Evolutionary conservation across 2,113 vertebrate species (phyloP).

Genomic region (Nycticebus coucang): DNA sequence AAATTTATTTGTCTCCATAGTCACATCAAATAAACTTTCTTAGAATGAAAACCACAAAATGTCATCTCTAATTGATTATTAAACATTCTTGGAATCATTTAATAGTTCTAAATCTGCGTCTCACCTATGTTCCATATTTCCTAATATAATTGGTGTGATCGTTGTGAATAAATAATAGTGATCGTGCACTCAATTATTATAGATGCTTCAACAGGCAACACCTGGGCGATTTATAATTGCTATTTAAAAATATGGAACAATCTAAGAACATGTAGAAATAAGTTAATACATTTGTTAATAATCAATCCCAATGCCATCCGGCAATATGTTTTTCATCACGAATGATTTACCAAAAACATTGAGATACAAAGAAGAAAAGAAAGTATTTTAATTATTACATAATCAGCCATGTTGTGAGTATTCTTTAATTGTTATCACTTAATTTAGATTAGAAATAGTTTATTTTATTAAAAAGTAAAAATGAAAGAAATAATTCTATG

Average conservation of each 20-base stretch:
- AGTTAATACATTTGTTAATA: background rate
- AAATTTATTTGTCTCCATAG: slow-evolving; percentile 81
- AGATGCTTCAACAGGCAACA: background rate
- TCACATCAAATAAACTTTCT: slow-evolving; percentile 76
- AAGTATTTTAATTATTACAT: background rate
- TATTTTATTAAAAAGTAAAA: background rate
- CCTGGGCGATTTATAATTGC: background rate
- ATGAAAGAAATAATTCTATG: background rate
- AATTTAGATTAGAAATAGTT: background rate
- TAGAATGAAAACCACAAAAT: slow-evolving; percentile 74
- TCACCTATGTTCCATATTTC: background rate
- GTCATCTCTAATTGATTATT: slow-evolving; percentile 77
- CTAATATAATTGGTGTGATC: background rate
- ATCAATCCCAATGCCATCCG: background rate
- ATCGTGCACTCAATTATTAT: background rate
- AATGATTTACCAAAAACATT: background rate
- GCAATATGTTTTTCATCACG: background rate
- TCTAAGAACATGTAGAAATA: background rate
- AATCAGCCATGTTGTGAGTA: background rate
- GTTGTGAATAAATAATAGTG: background rate
- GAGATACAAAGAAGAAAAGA: background rate
- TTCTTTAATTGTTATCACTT: background rate
- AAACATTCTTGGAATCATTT: slow-evolving; percentile 59
- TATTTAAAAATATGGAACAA: background rate
- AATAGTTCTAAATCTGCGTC: slow-evolving; percentile 24